phyloP scores from a whole-genome alignment of 2,113 vertebrate species.

The Dasyprocta punctata region DNA sequence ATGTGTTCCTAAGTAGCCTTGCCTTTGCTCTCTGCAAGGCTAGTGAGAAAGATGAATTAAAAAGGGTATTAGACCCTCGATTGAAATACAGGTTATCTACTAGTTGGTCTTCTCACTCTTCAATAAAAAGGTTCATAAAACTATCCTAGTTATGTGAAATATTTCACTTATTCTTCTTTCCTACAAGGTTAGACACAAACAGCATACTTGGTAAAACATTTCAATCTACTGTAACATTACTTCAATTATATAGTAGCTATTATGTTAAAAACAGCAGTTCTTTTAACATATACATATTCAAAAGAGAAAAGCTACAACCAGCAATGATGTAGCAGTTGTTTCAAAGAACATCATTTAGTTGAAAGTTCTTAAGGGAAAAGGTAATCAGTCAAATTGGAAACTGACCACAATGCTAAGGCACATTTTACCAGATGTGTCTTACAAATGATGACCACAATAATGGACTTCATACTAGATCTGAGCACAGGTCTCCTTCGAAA shows the following conservation, averaged over 20 bases:
- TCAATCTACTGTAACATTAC: conserved; percentile 12
- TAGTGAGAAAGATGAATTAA: neutral
- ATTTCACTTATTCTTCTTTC: neutral
- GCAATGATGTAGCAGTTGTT: neutral
- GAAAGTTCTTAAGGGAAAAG: conserved; percentile 28
- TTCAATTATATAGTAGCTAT: neutral
- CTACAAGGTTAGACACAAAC: neutral
- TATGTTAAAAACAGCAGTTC: neutral
- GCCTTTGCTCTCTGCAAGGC: neutral
- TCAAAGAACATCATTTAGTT: neutral
- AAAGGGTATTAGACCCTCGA: neutral
- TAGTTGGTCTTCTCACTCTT: neutral
- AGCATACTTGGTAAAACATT: neutral
- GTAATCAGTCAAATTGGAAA: neutral
- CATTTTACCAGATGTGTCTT: conserved; percentile 4
- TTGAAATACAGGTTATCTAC: neutral
- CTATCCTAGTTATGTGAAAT: neutral
- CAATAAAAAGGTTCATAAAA: neutral
- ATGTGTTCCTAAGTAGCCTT: neutral
- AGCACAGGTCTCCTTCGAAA: neutral
- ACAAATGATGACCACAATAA: neutral
- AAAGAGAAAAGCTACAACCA: neutral
- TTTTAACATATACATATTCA: neutral
- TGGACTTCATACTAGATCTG: conserved; percentile 3
- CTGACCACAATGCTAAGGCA: neutral